phyloP scores from a whole-genome alignment of 1,140 invertebrate genomes.

The Meloidogyne floridensis region DNA sequence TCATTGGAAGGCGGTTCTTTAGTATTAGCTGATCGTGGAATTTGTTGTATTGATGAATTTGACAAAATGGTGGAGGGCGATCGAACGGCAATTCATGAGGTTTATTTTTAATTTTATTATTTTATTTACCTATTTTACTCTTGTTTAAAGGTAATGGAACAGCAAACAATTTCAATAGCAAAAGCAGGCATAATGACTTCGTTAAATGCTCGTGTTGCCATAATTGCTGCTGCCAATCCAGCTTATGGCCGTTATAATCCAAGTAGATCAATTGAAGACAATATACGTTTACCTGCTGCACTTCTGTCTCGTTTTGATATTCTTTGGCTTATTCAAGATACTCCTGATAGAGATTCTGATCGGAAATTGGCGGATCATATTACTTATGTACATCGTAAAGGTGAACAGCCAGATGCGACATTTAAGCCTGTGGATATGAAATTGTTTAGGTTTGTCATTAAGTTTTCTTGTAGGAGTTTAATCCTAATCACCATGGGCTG shows the following conservation, averaged over 20 bases:
- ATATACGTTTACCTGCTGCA: constrained; percentile 96
- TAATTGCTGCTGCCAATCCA: constrained; percentile 97
- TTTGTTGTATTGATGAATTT: constrained; percentile 99
- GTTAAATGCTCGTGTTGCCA: constrained; percentile 92
- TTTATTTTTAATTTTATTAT: constrained; percentile 63
- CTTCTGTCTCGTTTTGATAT: constrained; percentile 95
- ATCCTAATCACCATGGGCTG: not conserved
- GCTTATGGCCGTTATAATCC: constrained; percentile 96
- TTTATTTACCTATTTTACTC: constrained; percentile 7
- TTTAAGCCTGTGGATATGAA: constrained; percentile 84
- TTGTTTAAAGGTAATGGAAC: constrained; percentile 80
- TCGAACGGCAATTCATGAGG: constrained; percentile 96
- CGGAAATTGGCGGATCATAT: constrained; percentile 92
- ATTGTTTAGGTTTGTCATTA: constrained; percentile 75
- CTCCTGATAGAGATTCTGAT: constrained; percentile 87
- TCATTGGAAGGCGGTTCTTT: constrained; percentile 95
- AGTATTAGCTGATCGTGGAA: constrained; percentile 91
- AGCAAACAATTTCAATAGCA: constrained; percentile 98
- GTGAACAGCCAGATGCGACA: constrained; percentile 75
- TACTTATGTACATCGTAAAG: constrained; percentile 93
- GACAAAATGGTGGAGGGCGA: constrained; percentile 98
- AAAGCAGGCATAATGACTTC: constrained; percentile 99
- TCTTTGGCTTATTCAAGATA: constrained; percentile 89
- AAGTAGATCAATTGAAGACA: constrained; percentile 90
- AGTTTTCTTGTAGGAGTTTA: constrained; percentile 22